Base-by-base conservation (phyloP, 2,113 vertebrate species). In the Calyptommatus sinebrachiatus region DNA sequence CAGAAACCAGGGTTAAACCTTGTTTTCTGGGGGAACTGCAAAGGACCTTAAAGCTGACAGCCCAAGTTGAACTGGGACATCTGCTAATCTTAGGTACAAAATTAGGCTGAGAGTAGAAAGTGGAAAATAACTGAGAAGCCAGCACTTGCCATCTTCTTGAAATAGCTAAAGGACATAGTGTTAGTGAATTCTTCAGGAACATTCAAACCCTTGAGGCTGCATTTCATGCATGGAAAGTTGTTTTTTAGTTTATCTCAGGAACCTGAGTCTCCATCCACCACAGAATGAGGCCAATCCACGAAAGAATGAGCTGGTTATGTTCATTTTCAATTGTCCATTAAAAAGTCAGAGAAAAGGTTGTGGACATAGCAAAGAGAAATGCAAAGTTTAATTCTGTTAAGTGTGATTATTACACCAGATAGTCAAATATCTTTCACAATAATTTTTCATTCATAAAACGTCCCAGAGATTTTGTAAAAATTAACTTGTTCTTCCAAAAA, bases 391-490 rank as follows among this genome's bases (percentile, higher is more conserved):
- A 62, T 66, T 83, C n/a, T 61, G 65, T 84, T 80, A 85, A 80
- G 57, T 78, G 85, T 16, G 89, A 57, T 26, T 7, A 77, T 79
- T 2, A 0, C 73, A 73, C 61, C 31, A 0, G 81, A 77, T 76
- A 76, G 87, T 61, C 85, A 71, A 85, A 53, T n/a, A 62, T 57
- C 48, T 63, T 84, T 81, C 81, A 31, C 66, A 65, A 80, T 78
- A 82, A 76, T 77, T 71, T 87, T 85, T 88, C 90, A 84, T 92
- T 76, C 50, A 77, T 10, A 28, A 76, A 79, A 83, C 94, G 93
- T 92, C 92, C 91, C 86, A 92, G 86, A 68, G 89, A 92, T 88
- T 83, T 85, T 78, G 20, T 86, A 74, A 87, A 92, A 93, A 93
- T 93, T 78, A 80, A 86, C 74, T 86, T 89, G 88, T 92, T 91